Conservation (phyloP, 2,797 vertebrate genomes). For the Sebastes aleutianus region DNA sequence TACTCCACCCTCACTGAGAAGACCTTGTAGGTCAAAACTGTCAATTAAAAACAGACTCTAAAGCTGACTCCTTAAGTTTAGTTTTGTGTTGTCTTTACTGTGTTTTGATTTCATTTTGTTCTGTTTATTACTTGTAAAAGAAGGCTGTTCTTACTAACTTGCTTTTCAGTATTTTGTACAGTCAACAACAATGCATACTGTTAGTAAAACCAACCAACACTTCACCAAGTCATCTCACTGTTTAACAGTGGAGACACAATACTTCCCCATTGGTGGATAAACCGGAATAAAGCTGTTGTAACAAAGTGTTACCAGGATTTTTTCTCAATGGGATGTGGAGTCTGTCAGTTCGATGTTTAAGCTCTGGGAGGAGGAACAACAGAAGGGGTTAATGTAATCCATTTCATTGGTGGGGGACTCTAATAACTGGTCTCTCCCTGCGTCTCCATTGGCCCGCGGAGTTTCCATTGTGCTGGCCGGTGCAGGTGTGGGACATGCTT, state of each 20-base stretch:
- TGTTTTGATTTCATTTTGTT: not conserved
- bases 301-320: slow-evolving; percentile 48
- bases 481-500: slow-evolving; percentile 96
- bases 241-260: slow-evolving; percentile 3
- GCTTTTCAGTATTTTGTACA: not conserved
- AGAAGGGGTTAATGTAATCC: slow-evolving; percentile 78
- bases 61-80: not conserved
- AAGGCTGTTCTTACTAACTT: not conserved
- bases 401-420: slow-evolving; percentile 75
- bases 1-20: not conserved
- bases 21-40: not conserved
- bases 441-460: slow-evolving; percentile 72
- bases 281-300: slow-evolving; percentile 37
- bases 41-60: not conserved
- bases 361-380: slow-evolving; percentile 55
- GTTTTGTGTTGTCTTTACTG: not conserved
- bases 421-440: slow-evolving; percentile 69
- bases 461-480: slow-evolving; percentile 83
- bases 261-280: slow-evolving; percentile 27
- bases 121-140: not conserved
- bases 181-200: too few species aligned
- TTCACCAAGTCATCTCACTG: slow-evolving; percentile 7
- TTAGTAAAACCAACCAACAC: not conserved
- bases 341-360: slow-evolving; percentile 69
- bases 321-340: slow-evolving; percentile 60